Conservation (phyloP, 2,888 invertebrate species). For the Pammene aurita region DNA sequence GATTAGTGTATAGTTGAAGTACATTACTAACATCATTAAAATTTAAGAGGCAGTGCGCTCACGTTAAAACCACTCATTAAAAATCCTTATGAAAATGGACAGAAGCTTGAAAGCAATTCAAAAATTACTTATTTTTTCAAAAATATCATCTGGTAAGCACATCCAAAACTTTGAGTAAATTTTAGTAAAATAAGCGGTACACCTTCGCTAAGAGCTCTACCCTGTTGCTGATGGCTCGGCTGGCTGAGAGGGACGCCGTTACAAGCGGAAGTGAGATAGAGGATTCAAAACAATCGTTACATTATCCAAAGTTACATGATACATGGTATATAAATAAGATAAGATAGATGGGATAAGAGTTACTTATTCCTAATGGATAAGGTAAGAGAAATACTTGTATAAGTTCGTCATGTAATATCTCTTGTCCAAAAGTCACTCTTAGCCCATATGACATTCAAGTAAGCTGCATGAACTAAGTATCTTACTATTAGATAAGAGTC, state of each 20-base stretch:
- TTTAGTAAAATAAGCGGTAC: constrained; percentile 50
- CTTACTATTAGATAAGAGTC: too few species aligned
- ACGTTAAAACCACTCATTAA: background rate
- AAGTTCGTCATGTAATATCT: too few species aligned
- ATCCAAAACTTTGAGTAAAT: constrained; percentile 64
- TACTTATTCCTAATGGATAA: too few species aligned
- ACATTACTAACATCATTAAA: constrained; percentile 6
- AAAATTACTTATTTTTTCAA: constrained; percentile 60
- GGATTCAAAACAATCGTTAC: background rate
- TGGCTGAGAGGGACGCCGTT: background rate
- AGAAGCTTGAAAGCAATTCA: constrained; percentile 51
- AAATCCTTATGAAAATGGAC: constrained; percentile 48
- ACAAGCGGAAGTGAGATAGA: background rate
- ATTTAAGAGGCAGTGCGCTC: constrained; percentile 21
- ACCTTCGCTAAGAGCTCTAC: constrained; percentile 28
- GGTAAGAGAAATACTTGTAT: too few species aligned
- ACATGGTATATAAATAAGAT: too few species aligned
- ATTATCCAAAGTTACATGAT: too few species aligned
- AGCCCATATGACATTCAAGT: too few species aligned
- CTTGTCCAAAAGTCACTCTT: too few species aligned
- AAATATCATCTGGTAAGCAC: constrained; percentile 64
- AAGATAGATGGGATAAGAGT: too few species aligned
- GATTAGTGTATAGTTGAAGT: background rate
- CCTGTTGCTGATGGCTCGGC: constrained; percentile 18
- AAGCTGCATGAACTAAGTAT: too few species aligned